phyloP scores from a whole-genome alignment of 2,113 vertebrate genomes.

The Cromileptes altivelis region DNA sequence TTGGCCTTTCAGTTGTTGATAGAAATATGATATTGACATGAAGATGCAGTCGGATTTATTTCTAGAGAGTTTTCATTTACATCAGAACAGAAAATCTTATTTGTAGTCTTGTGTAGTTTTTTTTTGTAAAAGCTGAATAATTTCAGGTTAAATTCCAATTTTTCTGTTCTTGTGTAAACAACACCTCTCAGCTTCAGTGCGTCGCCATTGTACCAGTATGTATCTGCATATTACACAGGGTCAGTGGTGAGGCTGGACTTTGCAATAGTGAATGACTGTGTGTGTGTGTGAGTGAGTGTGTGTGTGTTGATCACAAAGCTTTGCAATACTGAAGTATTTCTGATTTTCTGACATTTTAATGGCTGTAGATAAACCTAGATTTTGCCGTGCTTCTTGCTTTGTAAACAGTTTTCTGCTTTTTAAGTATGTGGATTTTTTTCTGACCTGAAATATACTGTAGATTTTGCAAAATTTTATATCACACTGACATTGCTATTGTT shows the following conservation, averaged over 20 bases:
- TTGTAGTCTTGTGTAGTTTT: constrained; percentile 11
- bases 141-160: constrained; percentile 18
- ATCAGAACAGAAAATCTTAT: constrained; percentile 20
- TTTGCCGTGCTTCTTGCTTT: constrained; percentile 73
- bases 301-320: constrained; percentile 67
- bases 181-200: constrained; percentile 33
- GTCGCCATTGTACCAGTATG: constrained; percentile 24
- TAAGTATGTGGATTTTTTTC: constrained; percentile 68
- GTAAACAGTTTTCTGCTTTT: constrained; percentile 74
- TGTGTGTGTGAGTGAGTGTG: constrained; percentile 26
- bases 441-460: constrained; percentile 79
- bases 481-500: constrained; percentile 79
- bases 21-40: background rate
- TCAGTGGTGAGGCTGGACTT: constrained; percentile 51
- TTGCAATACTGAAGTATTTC: constrained; percentile 79
- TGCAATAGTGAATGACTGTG: constrained; percentile 52
- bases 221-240: constrained; percentile 35
- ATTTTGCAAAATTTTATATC: constrained; percentile 86
- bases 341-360: constrained; percentile 48
- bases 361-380: constrained; percentile 59
- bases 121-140: background rate
- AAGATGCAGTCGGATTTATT: background rate
- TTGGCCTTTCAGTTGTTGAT: background rate
- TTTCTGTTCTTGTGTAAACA: constrained; percentile 35
- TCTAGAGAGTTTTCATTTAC: background rate